Conservation (phyloP, 1,140 invertebrate genomes). For the Drosophila watanabei region DNA sequence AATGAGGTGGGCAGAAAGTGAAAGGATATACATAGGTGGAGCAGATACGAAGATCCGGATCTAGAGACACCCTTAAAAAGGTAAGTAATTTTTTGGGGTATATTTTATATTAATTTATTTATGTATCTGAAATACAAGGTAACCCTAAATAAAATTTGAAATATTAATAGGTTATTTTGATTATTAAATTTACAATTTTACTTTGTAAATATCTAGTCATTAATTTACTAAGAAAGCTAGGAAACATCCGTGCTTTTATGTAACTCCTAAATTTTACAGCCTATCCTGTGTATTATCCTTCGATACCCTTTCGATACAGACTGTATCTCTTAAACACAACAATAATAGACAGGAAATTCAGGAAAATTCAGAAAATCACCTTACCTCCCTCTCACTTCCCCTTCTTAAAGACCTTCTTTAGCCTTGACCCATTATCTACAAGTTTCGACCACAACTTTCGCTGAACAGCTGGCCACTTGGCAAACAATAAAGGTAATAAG, state of each 20-base stretch:
- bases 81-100: background rate
- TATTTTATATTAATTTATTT: background rate
- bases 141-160: background rate
- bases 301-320: background rate
- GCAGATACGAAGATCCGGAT: background rate
- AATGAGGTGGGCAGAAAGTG: constrained; percentile 20
- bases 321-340: background rate
- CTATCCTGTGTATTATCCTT: background rate
- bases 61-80: background rate
- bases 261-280: too few species aligned
- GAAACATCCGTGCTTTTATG: background rate
- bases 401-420: background rate
- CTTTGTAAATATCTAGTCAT: background rate
- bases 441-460: constrained; percentile 20
- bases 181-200: background rate
- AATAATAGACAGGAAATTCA: constrained; percentile 17
- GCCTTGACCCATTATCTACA: constrained; percentile 32
- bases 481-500: constrained; percentile 32
- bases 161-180: background rate
- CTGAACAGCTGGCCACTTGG: constrained; percentile 21
- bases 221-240: background rate
- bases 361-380: background rate
- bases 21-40: background rate
- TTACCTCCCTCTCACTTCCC: background rate
- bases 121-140: background rate